Evolutionary conservation across 2,797 vertebrate species (phyloP).

Genomic region (Myoxocephalus aenaeus): DNA sequence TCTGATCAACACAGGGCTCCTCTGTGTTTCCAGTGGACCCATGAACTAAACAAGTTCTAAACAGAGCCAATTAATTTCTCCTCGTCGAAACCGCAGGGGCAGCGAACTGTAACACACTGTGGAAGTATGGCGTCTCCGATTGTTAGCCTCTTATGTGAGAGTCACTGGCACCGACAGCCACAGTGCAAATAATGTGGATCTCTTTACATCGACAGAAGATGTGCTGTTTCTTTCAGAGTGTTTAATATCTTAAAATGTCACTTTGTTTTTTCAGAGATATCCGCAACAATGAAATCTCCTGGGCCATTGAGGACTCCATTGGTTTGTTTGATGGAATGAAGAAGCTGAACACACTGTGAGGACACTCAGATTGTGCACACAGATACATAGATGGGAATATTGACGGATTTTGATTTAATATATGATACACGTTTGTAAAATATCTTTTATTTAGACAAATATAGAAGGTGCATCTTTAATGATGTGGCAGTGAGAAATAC

Average conservation of each 20-base stretch:
- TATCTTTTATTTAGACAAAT: constrained; percentile 5
- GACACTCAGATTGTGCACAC: constrained; percentile 31
- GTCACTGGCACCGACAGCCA: constrained; percentile 22
- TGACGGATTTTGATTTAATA: neutral
- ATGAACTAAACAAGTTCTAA: constrained; percentile 56
- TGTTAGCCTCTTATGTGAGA: constrained; percentile 45
- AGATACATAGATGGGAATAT: neutral
- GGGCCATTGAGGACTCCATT: constrained; percentile 96
- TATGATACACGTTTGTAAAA: neutral
- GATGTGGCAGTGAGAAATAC: neutral
- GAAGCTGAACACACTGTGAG: constrained; percentile 93
- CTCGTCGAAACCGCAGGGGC: constrained; percentile 58
- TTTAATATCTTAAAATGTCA: constrained; percentile 37
- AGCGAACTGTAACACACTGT: constrained; percentile 57
- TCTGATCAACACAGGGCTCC: constrained; percentile 70
- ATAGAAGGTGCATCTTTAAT: neutral
- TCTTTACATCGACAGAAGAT: constrained; percentile 1
- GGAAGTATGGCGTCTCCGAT: constrained; percentile 40
- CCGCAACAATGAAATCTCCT: constrained; percentile 96
- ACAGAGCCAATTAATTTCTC: constrained; percentile 71
- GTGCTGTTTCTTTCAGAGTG: neutral
- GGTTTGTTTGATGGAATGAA: constrained; percentile 93
- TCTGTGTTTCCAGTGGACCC: constrained; percentile 56
- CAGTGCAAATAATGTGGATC: constrained; percentile 21
- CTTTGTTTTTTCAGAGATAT: constrained; percentile 87